Evolutionary conservation across 2,888 invertebrate species (phyloP), one percentile per base, ranked within the genome.

Genomic region (Drosophila mettleri): DNA sequence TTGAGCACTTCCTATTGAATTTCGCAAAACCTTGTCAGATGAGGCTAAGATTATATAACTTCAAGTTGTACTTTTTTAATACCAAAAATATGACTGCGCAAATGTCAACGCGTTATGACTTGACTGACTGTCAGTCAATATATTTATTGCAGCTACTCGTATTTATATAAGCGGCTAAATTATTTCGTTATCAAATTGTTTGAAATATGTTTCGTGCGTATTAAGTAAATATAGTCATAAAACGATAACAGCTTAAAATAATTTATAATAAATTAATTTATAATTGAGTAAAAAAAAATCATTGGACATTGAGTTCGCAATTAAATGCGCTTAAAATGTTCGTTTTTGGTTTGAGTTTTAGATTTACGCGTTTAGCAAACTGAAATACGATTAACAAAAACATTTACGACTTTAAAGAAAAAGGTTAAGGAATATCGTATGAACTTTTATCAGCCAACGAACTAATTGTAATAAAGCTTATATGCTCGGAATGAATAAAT

Each of bases 191-290:
- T 22, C 10, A 6, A 12, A 14, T 20, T 12, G 12, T 22, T 8
- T 12, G 16, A 27, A 29, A 46, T 46, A 18, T 12, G 7, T 46
- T 29, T 33, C 0, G 8, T 7, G n/a, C 7, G 22, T 34, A 2
- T 22, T n/a, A 34, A 24, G 22, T 24, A 34, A 31, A 33, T 33
- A 10, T 22, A 29, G 18, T 7, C 46, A 73, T 49, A 57, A 53
- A 57, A 18, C 8, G 46, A 52, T 48, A 34, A 34, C 31, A 27
- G 33, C 27, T 38, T 18, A 2, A 27, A 31, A 8, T 29, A 39
- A 39, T 54, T 51, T 64, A 65, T 29, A 12, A 9, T 2, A 1
- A 38, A 27, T 16, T 29, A 38, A n/a, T n/a, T n/a, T n/a, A n/a
- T n/a, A n/a, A n/a, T n/a, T n/a, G n/a, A n/a, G n/a, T n/a, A n/a